phyloP scores from a whole-genome alignment of 2,113 vertebrate genomes.

The Picathartes gymnocephalus region DNA sequence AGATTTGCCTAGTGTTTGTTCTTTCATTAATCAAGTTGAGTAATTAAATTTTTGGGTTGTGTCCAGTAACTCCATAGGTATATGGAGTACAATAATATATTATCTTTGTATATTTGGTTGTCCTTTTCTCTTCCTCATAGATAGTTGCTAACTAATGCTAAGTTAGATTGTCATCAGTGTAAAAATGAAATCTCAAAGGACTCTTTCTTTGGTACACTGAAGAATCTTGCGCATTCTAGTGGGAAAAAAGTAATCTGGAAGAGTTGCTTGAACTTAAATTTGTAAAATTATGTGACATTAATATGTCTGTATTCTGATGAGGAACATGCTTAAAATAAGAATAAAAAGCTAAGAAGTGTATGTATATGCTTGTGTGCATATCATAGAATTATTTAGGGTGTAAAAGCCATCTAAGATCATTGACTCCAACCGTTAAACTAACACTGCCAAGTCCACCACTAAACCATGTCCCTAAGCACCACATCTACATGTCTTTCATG shows the following conservation, averaged over 20 bases:
- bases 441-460: neutral
- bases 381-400: neutral
- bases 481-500: neutral
- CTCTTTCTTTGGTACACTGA: neutral
- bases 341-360: neutral
- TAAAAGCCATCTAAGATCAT: neutral
- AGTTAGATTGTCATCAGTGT: neutral
- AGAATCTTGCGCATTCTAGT: neutral
- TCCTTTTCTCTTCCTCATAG: neutral
- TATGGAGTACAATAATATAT: neutral
- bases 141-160: neutral
- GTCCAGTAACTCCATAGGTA: neutral
- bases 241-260: neutral
- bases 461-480: neutral
- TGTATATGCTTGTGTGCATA: neutral
- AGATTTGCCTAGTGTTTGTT: neutral
- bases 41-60: neutral
- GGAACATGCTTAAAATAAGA: neutral
- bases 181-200: neutral
- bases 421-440: neutral
- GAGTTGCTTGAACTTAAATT: neutral
- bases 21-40: neutral
- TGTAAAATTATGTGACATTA: neutral
- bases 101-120: neutral
- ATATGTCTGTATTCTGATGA: neutral